Conservation (phyloP, 2,797 vertebrate genomes). For the Anolis apletophallus region DNA sequence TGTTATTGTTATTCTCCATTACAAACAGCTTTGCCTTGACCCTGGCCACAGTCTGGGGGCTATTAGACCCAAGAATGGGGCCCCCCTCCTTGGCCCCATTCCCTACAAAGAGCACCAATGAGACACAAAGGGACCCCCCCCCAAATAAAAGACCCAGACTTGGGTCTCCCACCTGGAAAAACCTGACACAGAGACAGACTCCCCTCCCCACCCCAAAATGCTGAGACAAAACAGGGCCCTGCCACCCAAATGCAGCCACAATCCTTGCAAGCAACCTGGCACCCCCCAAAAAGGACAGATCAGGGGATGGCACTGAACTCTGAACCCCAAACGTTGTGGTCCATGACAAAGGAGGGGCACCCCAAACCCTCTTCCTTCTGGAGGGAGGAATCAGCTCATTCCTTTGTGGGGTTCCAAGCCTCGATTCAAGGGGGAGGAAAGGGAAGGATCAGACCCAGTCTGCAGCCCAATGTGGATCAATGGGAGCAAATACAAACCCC, state of each 20-base stretch:
- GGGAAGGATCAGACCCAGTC: neutral
- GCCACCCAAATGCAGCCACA: neutral
- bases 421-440: neutral
- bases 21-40: neutral
- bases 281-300: neutral
- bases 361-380: neutral
- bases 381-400: neutral
- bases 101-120: neutral
- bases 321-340: no score
- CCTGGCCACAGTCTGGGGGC: fast-evolving
- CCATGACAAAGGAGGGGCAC: neutral
- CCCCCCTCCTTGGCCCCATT: neutral
- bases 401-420: neutral
- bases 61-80: neutral
- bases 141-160: no score
- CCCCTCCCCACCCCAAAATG: neutral
- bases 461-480: no score
- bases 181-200: neutral
- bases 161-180: neutral
- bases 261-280: neutral
- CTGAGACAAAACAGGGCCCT: no score
- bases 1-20: neutral
- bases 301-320: neutral
- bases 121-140: neutral
- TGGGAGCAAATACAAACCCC: no score